Conservation (phyloP, 2,113 vertebrate genomes). For the Pandion haliaetus region DNA sequence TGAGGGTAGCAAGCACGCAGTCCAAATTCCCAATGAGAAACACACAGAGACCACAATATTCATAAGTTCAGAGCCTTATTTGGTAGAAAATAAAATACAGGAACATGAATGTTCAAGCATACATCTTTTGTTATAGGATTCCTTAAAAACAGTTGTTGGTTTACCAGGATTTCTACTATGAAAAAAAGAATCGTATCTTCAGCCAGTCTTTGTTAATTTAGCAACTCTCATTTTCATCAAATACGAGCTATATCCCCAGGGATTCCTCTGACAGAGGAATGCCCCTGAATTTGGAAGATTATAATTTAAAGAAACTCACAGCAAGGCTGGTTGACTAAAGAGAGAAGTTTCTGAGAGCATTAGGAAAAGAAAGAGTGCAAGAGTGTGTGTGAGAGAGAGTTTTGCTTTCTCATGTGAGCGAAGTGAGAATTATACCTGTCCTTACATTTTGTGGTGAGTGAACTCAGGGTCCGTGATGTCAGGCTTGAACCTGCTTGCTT, state of each 20-base stretch:
- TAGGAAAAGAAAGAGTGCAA: not conserved
- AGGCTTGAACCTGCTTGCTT: not conserved
- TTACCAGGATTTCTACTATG: not conserved
- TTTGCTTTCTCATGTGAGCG: not conserved
- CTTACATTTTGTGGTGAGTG: not conserved
- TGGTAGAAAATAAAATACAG: not conserved
- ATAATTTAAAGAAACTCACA: not conserved
- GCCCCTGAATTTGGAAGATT: not conserved
- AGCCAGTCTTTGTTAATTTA: not conserved
- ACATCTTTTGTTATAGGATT: not conserved
- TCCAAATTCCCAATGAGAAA: not conserved
- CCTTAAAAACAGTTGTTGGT: not conserved
- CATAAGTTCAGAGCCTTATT: not conserved
- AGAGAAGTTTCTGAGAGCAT: not conserved
- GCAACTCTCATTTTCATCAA: not conserved
- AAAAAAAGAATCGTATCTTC: not conserved
- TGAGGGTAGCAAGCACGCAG: not conserved
- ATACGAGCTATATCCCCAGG: not conserved
- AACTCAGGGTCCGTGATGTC: fast-evolving
- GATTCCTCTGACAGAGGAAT: not conserved
- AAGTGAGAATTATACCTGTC: not conserved
- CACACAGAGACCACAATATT: not conserved
- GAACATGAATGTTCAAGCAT: not conserved
- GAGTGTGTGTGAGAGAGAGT: fast-evolving
- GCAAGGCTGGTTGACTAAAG: not conserved